Percentiles rank a stretch among this genome's conserved stretches.
Evolutionary conservation across 2,113 vertebrate genomes (phyloP).

Genomic region (Rattus norvegicus): DNA sequence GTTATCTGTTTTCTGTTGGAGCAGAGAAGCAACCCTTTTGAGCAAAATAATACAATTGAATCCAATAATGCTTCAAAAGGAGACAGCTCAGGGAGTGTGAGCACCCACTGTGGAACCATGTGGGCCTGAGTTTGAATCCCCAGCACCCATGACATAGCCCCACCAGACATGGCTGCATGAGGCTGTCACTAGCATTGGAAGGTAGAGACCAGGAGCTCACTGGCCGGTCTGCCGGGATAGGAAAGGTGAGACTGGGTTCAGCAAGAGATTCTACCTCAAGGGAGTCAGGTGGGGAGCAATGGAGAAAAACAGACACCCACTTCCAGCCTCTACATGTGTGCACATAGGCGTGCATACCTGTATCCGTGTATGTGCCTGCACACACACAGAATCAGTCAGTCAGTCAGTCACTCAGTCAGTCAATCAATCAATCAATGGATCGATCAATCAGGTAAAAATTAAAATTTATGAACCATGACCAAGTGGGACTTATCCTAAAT

Average conservation of each 20-base stretch:
- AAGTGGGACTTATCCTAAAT: background rate
- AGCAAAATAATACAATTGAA: background rate
- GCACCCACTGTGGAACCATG: background rate
- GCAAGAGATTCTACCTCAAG: background rate
- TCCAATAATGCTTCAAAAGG: background rate
- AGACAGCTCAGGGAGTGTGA: background rate
- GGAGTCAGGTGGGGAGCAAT: background rate
- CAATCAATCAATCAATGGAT: background rate
- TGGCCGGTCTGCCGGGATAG: background rate
- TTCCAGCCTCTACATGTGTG: background rate
- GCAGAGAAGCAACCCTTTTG: background rate
- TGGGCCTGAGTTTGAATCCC: background rate
- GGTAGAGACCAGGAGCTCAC: background rate
- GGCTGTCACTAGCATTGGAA: background rate
- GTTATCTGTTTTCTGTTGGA: background rate
- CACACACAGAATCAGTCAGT: no score
- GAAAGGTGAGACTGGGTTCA: background rate
- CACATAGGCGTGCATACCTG: no score
- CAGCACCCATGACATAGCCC: no score
- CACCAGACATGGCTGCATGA: background rate
- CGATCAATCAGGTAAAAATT: background rate
- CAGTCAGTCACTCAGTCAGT: background rate
- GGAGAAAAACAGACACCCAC: no score
- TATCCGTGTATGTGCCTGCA: no score
- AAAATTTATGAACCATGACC: background rate